Percentiles rank a stretch among this genome's conserved stretches.
phyloP scores from a whole-genome alignment of 2,797 vertebrate species.

The Notolabrus celidotus region DNA sequence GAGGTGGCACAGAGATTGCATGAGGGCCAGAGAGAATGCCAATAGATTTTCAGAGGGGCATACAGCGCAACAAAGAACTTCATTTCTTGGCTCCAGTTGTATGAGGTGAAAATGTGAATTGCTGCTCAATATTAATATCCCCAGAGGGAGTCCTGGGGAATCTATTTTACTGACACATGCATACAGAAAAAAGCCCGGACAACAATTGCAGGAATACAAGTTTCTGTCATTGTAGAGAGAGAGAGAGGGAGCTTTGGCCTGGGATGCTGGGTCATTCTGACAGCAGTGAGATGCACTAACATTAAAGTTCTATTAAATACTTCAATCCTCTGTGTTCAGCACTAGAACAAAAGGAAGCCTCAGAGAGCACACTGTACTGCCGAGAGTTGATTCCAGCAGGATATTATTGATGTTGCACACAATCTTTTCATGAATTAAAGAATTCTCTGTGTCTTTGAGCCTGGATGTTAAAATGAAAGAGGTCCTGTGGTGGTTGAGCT shows the following conservation, averaged over 20 bases:
- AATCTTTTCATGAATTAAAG: constrained; percentile 5
- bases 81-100: constrained; percentile 84
- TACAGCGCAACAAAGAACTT: constrained; percentile 87
- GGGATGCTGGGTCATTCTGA: constrained; percentile 28
- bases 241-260: background rate
- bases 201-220: constrained; percentile 9
- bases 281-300: constrained; percentile 11
- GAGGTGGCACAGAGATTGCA: constrained; percentile 49
- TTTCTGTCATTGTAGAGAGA: constrained; percentile 13
- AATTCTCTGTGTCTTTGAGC: constrained; percentile 1
- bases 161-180: constrained; percentile 56
- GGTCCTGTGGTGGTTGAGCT: background rate
- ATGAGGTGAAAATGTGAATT: constrained; percentile 89
- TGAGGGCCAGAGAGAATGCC: constrained; percentile 58
- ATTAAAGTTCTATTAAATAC: constrained; percentile 32
- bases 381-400: constrained; percentile 8
- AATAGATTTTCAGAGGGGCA: constrained; percentile 71
- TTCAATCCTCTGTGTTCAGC: constrained; percentile 9
- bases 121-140: constrained; percentile 91
- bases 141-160: constrained; percentile 76
- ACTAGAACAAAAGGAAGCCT: constrained; percentile 15
- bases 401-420: constrained; percentile 14
- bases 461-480: constrained; percentile 23
- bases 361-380: background rate
- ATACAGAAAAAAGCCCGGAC: constrained; percentile 34